Conservation (phyloP, 2,888 invertebrate species). For the Amphimallon solstitiale region DNA sequence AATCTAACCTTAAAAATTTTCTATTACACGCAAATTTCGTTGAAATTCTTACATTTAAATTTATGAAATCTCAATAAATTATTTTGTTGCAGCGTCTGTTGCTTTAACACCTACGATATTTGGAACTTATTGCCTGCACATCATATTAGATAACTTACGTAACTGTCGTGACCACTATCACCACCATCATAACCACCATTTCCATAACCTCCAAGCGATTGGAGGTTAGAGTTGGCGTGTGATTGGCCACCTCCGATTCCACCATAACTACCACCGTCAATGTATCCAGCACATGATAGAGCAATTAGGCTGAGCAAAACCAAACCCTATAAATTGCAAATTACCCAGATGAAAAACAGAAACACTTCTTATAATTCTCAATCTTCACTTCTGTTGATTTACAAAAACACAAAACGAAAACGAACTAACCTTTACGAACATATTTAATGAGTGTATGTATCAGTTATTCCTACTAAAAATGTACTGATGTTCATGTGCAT, state of each 20-base stretch:
- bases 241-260: neutral
- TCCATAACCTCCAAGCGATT: slow-evolving; percentile 7
- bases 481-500: no score
- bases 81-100: no score
- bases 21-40: no score
- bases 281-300: neutral
- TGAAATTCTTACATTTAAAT: no score
- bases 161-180: slow-evolving; percentile 1
- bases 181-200: neutral
- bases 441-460: no score
- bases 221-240: neutral
- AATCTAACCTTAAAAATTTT: no score
- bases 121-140: neutral
- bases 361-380: neutral
- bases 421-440: neutral
- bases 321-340: neutral
- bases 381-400: neutral
- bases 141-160: slow-evolving; percentile 3
- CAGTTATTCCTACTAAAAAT: no score
- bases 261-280: neutral
- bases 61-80: no score
- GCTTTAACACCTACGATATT: no score
- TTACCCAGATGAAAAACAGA: neutral
- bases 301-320: slow-evolving; percentile 3
- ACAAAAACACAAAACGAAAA: neutral